These are phyloP conservation scores for Cistogaster globosa DNA, from an alignment of 2,888 invertebrate species.

Conservation along the genomic window DNA sequence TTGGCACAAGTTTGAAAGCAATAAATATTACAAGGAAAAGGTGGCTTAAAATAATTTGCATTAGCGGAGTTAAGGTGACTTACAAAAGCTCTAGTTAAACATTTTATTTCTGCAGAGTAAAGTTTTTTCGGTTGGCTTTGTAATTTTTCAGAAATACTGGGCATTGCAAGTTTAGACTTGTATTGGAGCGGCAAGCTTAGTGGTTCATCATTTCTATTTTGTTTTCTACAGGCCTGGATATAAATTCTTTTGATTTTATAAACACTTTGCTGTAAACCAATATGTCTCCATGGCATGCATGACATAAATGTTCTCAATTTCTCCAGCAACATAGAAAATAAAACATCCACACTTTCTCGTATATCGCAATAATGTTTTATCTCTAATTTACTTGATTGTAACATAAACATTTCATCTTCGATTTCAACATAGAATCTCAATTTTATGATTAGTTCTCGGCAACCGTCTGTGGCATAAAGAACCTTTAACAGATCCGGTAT, in stretches of 20 bases:
- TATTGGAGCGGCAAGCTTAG: constrained; percentile 34
- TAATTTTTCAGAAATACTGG: neutral
- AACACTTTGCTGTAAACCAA: neutral
- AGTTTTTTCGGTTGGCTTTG: neutral
- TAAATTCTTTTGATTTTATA: constrained; percentile 46
- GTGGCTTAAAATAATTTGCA: neutral
- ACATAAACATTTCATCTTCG: constrained; percentile 66
- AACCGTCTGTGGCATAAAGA: constrained; percentile 59
- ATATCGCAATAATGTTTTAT: constrained; percentile 75
- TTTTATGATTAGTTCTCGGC: constrained; percentile 68
- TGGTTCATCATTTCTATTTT: neutral
- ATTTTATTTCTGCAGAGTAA: neutral
- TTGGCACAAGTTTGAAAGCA: constrained; percentile 73
- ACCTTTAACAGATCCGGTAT: constrained; percentile 74
- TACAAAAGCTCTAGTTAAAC: constrained; percentile 5
- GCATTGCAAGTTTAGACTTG: constrained; percentile 6
- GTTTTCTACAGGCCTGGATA: constrained; percentile 12
- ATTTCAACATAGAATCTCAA: constrained; percentile 75
- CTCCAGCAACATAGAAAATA: constrained; percentile 74
- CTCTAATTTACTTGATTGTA: constrained; percentile 72
- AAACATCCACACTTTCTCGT: constrained; percentile 74
- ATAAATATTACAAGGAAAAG: constrained; percentile 72
- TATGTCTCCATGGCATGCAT: neutral
- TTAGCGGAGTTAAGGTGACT: constrained; percentile 1
- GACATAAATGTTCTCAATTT: constrained; percentile 74